Conservation (phyloP, 1,140 invertebrate genomes). For the Cecropterus lyciades region DNA sequence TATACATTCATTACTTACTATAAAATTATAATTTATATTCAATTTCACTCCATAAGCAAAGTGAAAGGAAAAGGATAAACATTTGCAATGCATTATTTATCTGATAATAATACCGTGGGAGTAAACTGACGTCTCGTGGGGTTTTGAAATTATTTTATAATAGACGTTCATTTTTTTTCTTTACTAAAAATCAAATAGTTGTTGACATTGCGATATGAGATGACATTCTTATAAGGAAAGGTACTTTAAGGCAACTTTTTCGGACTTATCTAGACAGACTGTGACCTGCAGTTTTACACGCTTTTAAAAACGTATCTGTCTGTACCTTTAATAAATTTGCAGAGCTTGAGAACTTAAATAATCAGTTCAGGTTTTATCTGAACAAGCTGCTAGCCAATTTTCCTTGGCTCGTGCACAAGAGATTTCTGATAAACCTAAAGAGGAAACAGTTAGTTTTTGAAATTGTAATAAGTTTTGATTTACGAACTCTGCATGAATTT, state of each 20-base stretch:
- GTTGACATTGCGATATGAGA: neutral
- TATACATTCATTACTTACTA: neutral
- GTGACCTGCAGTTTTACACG: too few relatives aligned
- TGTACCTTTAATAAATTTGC: too few relatives aligned
- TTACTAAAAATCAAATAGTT: neutral
- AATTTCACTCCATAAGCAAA: constrained; percentile 2
- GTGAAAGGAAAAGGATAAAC: constrained; percentile 4
- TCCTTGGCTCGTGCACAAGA: too few relatives aligned
- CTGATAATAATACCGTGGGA: constrained; percentile 4
- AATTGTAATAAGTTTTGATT: too few relatives aligned
- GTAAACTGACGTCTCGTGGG: neutral
- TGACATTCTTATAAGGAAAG: neutral
- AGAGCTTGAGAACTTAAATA: too few relatives aligned
- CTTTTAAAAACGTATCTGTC: too few relatives aligned
- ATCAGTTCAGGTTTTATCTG: too few relatives aligned
- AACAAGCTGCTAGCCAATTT: too few relatives aligned
- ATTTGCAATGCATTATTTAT: constrained; percentile 1
- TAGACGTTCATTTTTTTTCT: neutral
- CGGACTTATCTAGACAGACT: too few relatives aligned
- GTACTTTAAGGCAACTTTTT: neutral
- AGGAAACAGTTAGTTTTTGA: too few relatives aligned
- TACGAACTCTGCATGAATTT: too few relatives aligned
- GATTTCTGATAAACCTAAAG: too few relatives aligned
- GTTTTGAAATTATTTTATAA: constrained; percentile 5
- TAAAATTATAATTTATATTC: constrained; percentile 1